Base-by-base conservation (phyloP, 2,888 invertebrate genomes). In the Dyspetes luteomarginatus region DNA sequence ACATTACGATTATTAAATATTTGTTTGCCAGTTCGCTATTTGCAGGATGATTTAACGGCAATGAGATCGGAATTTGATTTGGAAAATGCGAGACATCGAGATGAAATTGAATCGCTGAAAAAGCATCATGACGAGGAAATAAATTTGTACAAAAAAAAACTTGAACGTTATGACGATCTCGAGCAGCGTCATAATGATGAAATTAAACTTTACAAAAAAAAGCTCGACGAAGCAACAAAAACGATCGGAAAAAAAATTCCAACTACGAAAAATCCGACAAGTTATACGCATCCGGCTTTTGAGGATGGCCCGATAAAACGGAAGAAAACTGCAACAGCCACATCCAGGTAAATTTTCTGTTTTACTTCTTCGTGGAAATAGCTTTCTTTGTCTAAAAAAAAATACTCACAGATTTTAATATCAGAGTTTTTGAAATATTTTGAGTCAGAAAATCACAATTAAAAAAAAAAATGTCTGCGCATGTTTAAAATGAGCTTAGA, bases 21-120 rank as follows among this genome's bases (percentile, higher is more conserved):
- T 2, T 24, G 3, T 24, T 26, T 43, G 26, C 19, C 9, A 88
- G 88, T 84, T 22, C 45, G 15, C 1, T 72, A 26, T 26, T 69
- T 88, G 43, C 77, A 86, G 17, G 82, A 80, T 0, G 81, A 88
- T 19, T 1, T 85, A 2, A 69, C 79, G 9, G 67, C 71, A n/a
- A 19, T 85, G 15, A 82, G 64, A 15, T n/a, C 65, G 2, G 65
- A 83, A 48, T 19, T 87, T 4, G 15, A n/a, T 5, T 48, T 78
- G 4, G 72, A 82, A 9, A 71, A 77, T 15, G 71, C 83, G 12
- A 75, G 73, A 4, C 72, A 86, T 28, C 58, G 17, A 0, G 82
- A 84, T 4, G 71, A 84, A 12, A 30, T 86, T 0, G 58, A 73
- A 7, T 41, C 62, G 19, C 22, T 85, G 22, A 83, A 78, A 15